Evolutionary conservation across 2,797 vertebrate species (phyloP).

Genomic region (Sebastes flavidus): DNA sequence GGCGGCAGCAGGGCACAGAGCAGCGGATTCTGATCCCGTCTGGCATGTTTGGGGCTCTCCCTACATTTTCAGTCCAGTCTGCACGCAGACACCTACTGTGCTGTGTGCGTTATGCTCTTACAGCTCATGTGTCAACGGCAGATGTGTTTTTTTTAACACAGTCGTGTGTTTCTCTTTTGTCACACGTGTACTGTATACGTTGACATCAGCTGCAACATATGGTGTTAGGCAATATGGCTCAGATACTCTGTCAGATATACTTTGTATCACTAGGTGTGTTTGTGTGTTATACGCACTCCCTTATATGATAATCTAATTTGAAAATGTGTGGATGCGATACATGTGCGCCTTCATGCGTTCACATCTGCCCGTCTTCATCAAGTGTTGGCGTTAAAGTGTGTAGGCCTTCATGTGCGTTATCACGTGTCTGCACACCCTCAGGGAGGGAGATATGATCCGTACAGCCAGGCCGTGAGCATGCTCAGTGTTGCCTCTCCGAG

Average conservation of each 20-base stretch:
- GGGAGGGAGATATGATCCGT: slow-evolving; percentile 40
- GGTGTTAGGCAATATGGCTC: slow-evolving; percentile 23
- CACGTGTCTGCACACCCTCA: slow-evolving; percentile 9
- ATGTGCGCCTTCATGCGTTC: neutral
- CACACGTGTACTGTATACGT: neutral
- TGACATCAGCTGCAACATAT: slow-evolving; percentile 18
- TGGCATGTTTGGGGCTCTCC: slow-evolving; percentile 61
- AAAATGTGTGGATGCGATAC: slow-evolving; percentile 35
- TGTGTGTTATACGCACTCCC: neutral
- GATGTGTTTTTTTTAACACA: slow-evolving; percentile 22
- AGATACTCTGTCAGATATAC: slow-evolving; percentile 20
- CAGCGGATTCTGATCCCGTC: slow-evolving; percentile 44
- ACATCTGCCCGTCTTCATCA: slow-evolving; percentile 3
- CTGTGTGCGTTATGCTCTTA: neutral
- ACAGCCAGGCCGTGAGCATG: slow-evolving; percentile 26
- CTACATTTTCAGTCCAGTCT: slow-evolving; percentile 35
- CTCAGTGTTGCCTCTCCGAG: slow-evolving; percentile 13
- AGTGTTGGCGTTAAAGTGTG: neutral
- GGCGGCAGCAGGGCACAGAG: neutral
- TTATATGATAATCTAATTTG: slow-evolving; percentile 30
- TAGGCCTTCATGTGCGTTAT: neutral
- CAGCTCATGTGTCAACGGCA: slow-evolving; percentile 14
- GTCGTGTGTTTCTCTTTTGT: slow-evolving; percentile 11
- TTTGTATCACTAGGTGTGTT: neutral
- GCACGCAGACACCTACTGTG: slow-evolving; percentile 25